Conservation (phyloP, 1,140 invertebrate genomes). For the Danaus melanippus region DNA sequence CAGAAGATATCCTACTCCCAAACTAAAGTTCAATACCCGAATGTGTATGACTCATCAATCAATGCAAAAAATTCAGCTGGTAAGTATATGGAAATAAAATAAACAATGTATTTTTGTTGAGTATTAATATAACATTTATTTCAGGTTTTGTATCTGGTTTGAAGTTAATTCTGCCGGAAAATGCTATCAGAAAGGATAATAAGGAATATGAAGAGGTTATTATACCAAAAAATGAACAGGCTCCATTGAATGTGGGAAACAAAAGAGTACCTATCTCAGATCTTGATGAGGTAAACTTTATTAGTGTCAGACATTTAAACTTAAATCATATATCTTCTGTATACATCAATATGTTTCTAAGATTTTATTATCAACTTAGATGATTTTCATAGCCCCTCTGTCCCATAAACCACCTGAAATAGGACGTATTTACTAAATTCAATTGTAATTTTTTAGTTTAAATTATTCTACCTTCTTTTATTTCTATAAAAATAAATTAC, state of each 20-base stretch:
- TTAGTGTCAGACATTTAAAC: conserved; percentile 1
- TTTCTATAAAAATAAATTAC: too few relatives aligned
- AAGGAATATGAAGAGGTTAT: conserved; percentile 89
- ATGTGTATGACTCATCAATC: conserved; percentile 86
- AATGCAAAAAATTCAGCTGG: conserved; percentile 78
- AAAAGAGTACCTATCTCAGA: conserved; percentile 79
- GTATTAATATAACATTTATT: conserved; percentile 13
- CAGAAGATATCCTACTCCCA: conserved; percentile 60
- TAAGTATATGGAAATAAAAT: conserved; percentile 30
- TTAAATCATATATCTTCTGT: not conserved
- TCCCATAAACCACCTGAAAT: too few relatives aligned
- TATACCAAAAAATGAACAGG: conserved; percentile 83
- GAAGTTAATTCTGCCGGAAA: conserved; percentile 86
- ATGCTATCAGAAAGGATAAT: conserved; percentile 79
- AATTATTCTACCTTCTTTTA: too few relatives aligned
- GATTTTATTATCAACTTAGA: too few relatives aligned
- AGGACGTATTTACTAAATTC: too few relatives aligned
- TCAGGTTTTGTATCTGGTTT: conserved; percentile 84
- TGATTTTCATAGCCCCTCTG: too few relatives aligned
- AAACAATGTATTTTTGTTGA: not conserved
- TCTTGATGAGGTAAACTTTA: conserved; percentile 80
- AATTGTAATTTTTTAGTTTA: too few relatives aligned
- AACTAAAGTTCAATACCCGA: conserved; percentile 80
- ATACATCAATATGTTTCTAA: too few relatives aligned
- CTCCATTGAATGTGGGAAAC: conserved; percentile 78